Percentiles rank a stretch among this genome's conserved stretches.
Conservation (phyloP, 1,140 invertebrate genomes). For the Arctopsyche grandis region DNA sequence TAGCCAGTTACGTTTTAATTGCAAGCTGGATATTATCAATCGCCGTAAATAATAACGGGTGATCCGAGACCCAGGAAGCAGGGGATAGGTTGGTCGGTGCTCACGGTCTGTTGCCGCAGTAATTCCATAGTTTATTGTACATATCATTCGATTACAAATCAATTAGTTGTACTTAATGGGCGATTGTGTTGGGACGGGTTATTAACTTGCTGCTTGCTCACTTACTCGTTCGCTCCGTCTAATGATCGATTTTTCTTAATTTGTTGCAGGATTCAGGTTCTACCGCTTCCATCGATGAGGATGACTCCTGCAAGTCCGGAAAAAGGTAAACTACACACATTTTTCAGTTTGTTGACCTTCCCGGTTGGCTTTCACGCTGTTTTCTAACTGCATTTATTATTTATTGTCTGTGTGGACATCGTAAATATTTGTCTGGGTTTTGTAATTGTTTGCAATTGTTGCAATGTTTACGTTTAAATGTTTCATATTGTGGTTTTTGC, state of each 20-base stretch:
- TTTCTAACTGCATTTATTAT: no score
- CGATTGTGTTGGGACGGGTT: neutral
- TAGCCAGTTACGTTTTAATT: neutral
- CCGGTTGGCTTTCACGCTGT: no score
- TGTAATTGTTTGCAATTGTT: no score
- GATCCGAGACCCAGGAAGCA: neutral
- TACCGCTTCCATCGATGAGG: conserved; percentile 47
- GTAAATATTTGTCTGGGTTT: no score
- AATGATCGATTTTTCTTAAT: conserved; percentile 7
- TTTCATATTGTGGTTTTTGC: no score
- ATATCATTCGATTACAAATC: neutral
- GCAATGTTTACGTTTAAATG: no score
- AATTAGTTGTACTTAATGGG: neutral
- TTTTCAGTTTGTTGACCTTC: neutral
- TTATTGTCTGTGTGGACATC: no score
- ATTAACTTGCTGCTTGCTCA: neutral
- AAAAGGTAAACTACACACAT: conserved; percentile 46
- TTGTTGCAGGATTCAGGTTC: conserved; percentile 50
- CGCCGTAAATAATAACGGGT: neutral
- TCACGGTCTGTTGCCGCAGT: no score
- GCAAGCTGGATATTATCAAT: no score
- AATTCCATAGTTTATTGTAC: no score
- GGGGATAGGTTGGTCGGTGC: no score
- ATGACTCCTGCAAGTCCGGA: conserved; percentile 50
- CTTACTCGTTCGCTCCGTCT: neutral